A percentile compares a stretch with the other conserved stretches of the same genome.
phyloP scores from a whole-genome alignment of 2,797 vertebrate species.

The Parauchenoglanis punctatus region DNA sequence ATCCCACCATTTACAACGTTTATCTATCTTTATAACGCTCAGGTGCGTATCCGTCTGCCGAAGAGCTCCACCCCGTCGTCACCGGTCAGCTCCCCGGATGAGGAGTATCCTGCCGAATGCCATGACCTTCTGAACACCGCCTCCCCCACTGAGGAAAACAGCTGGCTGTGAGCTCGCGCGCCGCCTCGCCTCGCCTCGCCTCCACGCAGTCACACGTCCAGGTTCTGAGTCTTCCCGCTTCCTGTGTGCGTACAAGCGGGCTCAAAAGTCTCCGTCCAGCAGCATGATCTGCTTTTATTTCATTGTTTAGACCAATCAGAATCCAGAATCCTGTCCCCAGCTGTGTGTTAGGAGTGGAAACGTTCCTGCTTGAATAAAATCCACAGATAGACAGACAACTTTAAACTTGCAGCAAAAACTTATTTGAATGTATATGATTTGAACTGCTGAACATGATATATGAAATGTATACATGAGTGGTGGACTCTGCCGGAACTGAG shows the following conservation, averaged over 20 bases:
- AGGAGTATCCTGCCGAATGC: conserved; percentile 61
- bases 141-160: conserved; percentile 49
- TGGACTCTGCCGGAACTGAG: not conserved
- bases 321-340: not conserved
- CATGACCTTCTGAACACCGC: conserved; percentile 66
- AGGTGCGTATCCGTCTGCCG: conserved; percentile 65
- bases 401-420: not conserved
- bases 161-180: conserved; percentile 37
- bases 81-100: not conserved
- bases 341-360: not conserved
- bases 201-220: not conserved
- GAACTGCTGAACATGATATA: not conserved
- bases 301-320: not conserved
- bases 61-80: not conserved
- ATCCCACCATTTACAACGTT: no score
- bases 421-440: not conserved
- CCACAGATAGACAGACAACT: not conserved
- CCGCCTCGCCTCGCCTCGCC: not conserved
- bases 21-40: conserved; percentile 25
- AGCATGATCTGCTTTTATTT: not conserved
- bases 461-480: not conserved
- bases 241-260: not conserved
- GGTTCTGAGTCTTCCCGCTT: not conserved
- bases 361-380: not conserved
- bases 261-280: not conserved